phyloP scores from a whole-genome alignment of 1,140 invertebrate genomes.

The Zaprionus camerounensis region DNA sequence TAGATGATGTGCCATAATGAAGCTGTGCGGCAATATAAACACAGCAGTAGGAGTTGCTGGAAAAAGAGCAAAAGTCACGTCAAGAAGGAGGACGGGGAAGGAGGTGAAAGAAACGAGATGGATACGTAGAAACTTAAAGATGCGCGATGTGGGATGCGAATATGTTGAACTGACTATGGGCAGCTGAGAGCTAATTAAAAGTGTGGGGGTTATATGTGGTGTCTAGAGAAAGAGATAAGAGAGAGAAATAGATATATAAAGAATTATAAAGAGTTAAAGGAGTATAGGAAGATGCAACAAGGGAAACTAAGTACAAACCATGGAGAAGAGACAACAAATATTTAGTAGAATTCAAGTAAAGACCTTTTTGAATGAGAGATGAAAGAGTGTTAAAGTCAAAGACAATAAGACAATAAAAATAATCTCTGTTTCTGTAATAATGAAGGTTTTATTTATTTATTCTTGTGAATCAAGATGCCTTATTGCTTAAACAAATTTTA shows the following conservation, averaged over 20 bases:
- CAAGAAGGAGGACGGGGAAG: neutral
- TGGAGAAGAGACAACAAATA: no score
- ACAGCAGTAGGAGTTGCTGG: neutral
- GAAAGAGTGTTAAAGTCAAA: no score
- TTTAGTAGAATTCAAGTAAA: no score
- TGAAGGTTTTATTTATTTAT: no score
- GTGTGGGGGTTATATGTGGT: neutral
- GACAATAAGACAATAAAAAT: no score
- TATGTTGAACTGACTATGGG: neutral
- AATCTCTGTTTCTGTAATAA: no score
- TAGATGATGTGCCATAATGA: slow-evolving; percentile 81
- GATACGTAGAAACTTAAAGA: neutral
- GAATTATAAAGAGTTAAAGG: no score
- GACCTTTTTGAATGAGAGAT: no score
- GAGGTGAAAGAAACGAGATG: neutral
- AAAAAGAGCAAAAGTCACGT: slow-evolving; percentile 11
- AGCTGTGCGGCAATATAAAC: slow-evolving; percentile 44
- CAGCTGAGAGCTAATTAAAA: neutral
- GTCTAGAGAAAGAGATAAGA: neutral
- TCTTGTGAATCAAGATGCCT: no score
- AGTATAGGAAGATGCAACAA: no score
- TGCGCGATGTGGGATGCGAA: neutral
- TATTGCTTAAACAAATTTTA: no score
- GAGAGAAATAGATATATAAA: neutral
- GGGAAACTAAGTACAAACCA: no score